These are phyloP conservation scores for Aradus depressus DNA, from an alignment of 2,888 invertebrate species.

Conservation along the genomic window DNA sequence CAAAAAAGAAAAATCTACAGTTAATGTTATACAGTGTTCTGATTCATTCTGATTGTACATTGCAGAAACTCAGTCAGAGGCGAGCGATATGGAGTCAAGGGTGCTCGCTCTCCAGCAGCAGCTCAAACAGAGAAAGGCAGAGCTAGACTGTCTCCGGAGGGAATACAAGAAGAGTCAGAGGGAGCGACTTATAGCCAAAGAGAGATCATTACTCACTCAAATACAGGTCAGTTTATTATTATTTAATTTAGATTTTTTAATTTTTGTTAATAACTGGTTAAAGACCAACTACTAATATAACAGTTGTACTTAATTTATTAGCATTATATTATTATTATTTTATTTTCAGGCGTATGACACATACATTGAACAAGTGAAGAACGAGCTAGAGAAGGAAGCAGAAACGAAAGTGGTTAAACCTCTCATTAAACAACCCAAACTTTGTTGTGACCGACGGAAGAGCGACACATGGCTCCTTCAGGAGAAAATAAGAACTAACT, in stretches of 20 bases:
- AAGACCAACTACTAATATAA: not conserved
- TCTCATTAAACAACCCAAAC: slow-evolving; percentile 39
- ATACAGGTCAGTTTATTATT: slow-evolving; percentile 36
- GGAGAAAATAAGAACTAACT: not conserved
- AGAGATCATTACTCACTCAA: slow-evolving; percentile 41
- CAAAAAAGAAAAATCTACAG: not conserved
- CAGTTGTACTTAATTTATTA: not conserved
- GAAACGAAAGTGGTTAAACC: slow-evolving; percentile 34
- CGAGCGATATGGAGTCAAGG: slow-evolving; percentile 41
- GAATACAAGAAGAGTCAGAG: slow-evolving; percentile 39
- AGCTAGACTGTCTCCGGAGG: slow-evolving; percentile 40
- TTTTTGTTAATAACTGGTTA: not conserved
- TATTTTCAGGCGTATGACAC: slow-evolving; percentile 33
- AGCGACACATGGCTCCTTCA: slow-evolving; percentile 18
- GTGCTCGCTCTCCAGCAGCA: slow-evolving; percentile 42
- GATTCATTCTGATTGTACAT: too few relatives aligned
- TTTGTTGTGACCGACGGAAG: slow-evolving; percentile 22
- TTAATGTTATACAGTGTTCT: not conserved
- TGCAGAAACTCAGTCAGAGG: slow-evolving; percentile 34
- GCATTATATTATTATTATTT: slow-evolving; percentile 1
- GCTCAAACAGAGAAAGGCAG: slow-evolving; percentile 38
- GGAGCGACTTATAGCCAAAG: slow-evolving; percentile 41
- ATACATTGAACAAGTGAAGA: slow-evolving; percentile 32
- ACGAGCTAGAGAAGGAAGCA: slow-evolving; percentile 36
- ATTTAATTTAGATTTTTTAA: not conserved